phyloP scores from a whole-genome alignment of 1,140 invertebrate genomes.

The Gryon sp. region DNA sequence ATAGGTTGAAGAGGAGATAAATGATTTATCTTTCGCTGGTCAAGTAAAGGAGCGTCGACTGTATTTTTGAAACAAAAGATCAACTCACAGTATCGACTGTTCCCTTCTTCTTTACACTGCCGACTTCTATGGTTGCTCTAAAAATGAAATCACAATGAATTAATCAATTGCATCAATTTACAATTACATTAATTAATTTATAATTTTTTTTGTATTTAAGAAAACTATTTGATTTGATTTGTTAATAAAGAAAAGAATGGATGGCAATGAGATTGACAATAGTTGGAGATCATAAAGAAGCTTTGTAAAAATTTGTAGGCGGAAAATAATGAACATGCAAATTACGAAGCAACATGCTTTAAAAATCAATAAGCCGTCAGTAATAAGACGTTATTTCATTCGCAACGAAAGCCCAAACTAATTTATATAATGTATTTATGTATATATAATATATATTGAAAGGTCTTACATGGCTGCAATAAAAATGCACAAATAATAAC shows the following conservation, averaged over 20 bases:
- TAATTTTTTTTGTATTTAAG: no score
- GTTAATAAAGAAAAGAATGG: slow-evolving; percentile 14
- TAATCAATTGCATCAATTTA: no score
- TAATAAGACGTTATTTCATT: slow-evolving; percentile 29
- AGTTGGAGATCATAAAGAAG: slow-evolving; percentile 44
- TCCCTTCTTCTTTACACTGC: slow-evolving; percentile 84
- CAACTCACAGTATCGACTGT: slow-evolving; percentile 84
- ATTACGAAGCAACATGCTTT: slow-evolving; percentile 25
- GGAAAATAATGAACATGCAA: slow-evolving; percentile 46
- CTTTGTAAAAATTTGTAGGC: slow-evolving; percentile 25
- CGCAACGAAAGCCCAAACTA: slow-evolving; percentile 13
- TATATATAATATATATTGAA: no score
- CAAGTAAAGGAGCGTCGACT: no score
- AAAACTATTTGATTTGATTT: no score
- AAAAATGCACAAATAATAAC: neutral
- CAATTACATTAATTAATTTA: no score
- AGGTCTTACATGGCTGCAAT: no score
- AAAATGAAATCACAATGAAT: slow-evolving; percentile 19
- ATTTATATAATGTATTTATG: slow-evolving; percentile 23
- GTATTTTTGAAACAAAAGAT: slow-evolving; percentile 50
- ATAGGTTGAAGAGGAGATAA: no score
- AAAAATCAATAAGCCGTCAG: slow-evolving; percentile 33
- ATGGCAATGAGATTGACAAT: slow-evolving; percentile 41
- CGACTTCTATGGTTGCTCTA: slow-evolving; percentile 85
- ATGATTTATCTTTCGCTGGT: no score